Evolutionary conservation across 2,888 invertebrate species (phyloP).

Genomic region (Orchesella flavescens): DNA sequence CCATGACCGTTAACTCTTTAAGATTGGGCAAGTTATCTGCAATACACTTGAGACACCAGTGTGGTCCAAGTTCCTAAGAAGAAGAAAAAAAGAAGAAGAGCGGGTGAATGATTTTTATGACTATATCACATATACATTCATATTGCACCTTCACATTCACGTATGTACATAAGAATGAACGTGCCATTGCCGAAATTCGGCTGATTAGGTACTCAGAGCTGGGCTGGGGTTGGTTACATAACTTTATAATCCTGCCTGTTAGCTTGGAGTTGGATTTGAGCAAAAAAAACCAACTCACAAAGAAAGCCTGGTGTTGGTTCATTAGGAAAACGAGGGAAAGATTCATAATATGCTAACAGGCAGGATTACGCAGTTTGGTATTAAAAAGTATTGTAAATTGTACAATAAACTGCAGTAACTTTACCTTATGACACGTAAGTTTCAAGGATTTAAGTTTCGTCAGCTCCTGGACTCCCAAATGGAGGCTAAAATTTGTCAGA

Average conservation of each 20-base stretch:
- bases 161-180: too few relatives aligned
- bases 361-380: not conserved
- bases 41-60: slow-evolving; percentile 64
- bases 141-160: too few relatives aligned
- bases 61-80: slow-evolving; percentile 59
- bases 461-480: slow-evolving; percentile 61
- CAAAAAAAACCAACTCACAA: too few relatives aligned
- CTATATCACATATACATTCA: not conserved
- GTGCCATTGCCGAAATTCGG: too few relatives aligned
- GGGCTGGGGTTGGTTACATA: not conserved
- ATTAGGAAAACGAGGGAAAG: too few relatives aligned
- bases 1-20: slow-evolving; percentile 63
- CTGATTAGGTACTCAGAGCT: not conserved
- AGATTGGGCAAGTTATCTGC: slow-evolving; percentile 59
- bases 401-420: slow-evolving; percentile 20
- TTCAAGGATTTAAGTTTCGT: slow-evolving; percentile 49
- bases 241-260: not conserved
- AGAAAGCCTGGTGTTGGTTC: too few relatives aligned
- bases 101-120: not conserved
- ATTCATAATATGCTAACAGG: too few relatives aligned
- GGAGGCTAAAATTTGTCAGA: slow-evolving; percentile 62
- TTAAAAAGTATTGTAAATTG: slow-evolving; percentile 13
- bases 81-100: slow-evolving; percentile 26
- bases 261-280: too few relatives aligned
- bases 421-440: slow-evolving; percentile 60